Base-by-base conservation (phyloP, 2,888 invertebrate species). In the Oligia strigilis region DNA sequence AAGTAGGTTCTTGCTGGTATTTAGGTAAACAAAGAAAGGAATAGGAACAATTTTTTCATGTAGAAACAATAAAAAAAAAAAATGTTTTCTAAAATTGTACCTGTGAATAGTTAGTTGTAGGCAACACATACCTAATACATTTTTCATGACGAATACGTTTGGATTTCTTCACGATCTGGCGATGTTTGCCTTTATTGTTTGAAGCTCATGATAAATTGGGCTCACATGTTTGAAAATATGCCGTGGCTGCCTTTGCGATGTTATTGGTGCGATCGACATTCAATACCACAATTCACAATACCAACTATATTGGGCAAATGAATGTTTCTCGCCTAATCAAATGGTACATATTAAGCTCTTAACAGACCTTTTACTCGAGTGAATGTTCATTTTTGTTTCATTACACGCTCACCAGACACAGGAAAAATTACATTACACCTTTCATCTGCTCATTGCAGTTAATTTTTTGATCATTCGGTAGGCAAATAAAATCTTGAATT, bases 131-230 rank as follows among this genome's bases (percentile, higher is more conserved):
- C 36, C 36, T 3, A 52, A 55, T 49, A 67, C 4, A 14, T 29
- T 17, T 72, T 82, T 86, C 67, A 72, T 77, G 73, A 72, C 29
- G 13, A 60, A 46, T 46, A 23, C 36, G 14, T 82, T 77, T 77
- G 36, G n/a, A 29, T 74, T 76, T 77, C 58, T 58, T 86, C 66
- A 77, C 66, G 72, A 70, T 36, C 65, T 71, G 60, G 65, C 75
- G 36, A 75, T 83, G 72, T 82, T 82, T 86, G 65, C 87, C 40
- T 82, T 72, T 82, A 77, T 75, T 72, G 83, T 84, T 86, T 82
- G 64, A 75, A 82, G 13, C 74, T 83, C 23, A 72, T 77, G 87
- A 83, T 84, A 86, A 75, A 84, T 84, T 86, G 69, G 67, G 74
- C 43, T 75, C 67, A 72, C 64, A 70, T 82, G 83, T 82, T 82